phyloP scores from a whole-genome alignment of 2,113 vertebrate species.

The Athene noctua region DNA sequence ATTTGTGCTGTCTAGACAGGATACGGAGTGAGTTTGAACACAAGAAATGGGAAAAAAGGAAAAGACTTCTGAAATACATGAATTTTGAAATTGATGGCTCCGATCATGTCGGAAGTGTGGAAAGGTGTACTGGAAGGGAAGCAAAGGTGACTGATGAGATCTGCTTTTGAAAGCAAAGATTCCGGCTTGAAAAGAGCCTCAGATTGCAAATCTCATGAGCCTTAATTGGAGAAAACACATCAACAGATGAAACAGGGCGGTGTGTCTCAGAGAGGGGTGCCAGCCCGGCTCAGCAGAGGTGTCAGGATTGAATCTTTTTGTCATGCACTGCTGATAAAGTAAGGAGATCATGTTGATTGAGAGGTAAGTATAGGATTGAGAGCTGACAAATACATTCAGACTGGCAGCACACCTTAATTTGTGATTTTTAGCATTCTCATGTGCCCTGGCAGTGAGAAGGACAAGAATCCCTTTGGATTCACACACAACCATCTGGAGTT shows the following conservation, averaged over 20 bases:
- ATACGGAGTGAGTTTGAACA: background rate
- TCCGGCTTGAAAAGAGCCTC: background rate
- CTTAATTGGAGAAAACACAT: background rate
- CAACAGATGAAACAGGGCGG: background rate
- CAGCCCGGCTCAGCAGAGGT: background rate
- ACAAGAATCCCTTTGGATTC: background rate
- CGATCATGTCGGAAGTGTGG: background rate
- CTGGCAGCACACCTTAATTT: background rate
- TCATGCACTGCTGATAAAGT: background rate
- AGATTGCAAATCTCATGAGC: slow-evolving; percentile 27
- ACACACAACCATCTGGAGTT: background rate
- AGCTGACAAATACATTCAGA: background rate
- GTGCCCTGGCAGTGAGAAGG: background rate
- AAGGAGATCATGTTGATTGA: background rate
- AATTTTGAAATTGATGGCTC: background rate
- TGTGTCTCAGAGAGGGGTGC: background rate
- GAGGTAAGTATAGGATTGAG: background rate
- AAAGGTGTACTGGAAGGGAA: background rate
- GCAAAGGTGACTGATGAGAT: background rate
- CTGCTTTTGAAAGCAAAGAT: slow-evolving; percentile 2
- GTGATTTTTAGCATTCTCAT: background rate
- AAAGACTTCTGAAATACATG: background rate
- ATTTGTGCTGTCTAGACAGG: background rate
- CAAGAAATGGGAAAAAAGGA: background rate
- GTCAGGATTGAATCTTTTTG: background rate